A percentile compares a stretch with the other conserved stretches of the same genome.
Conservation (phyloP, 2,797 vertebrate species). For the Poeciliopsis gracilis region DNA sequence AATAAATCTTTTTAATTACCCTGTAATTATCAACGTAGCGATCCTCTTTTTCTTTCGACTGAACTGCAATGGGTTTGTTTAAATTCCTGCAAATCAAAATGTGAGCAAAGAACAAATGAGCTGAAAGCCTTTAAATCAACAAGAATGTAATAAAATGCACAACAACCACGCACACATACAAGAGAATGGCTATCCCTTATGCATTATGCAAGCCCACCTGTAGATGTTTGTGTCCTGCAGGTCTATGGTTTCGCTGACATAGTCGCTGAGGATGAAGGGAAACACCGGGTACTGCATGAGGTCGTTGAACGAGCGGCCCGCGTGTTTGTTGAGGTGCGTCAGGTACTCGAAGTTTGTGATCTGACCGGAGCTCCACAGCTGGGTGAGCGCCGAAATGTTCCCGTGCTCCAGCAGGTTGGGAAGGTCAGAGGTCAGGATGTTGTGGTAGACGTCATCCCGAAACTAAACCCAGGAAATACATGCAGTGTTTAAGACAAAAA, state of each 20-base stretch:
- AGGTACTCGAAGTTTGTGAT: conserved; percentile 99
- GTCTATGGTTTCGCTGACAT: conserved; percentile 91
- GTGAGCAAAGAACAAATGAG: neutral
- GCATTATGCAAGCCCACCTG: conserved; percentile 75
- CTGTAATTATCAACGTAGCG: conserved; percentile 97
- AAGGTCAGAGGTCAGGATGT: conserved; percentile 93
- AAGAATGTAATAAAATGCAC: neutral
- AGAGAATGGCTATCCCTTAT: neutral
- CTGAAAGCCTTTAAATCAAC: neutral
- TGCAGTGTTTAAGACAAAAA: neutral
- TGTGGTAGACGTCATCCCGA: conserved; percentile 96
- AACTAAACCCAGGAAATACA: conserved; percentile 77
- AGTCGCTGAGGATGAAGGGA: conserved; percentile 96
- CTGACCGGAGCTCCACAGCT: conserved; percentile 95
- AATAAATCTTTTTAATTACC: conserved; percentile 68
- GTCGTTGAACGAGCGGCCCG: conserved; percentile 97
- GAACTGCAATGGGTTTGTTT: conserved; percentile 95
- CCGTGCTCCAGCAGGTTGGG: conserved; percentile 97
- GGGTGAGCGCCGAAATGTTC: conserved; percentile 95
- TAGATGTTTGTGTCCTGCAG: conserved; percentile 88
- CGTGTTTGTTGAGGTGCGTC: conserved; percentile 99
- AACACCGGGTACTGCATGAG: conserved; percentile 99
- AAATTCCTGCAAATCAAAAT: conserved; percentile 84
- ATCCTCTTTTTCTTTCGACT: conserved; percentile 98
- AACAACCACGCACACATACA: neutral